Conservation (phyloP, 2,888 invertebrate species). For the Nudaria mundana region DNA sequence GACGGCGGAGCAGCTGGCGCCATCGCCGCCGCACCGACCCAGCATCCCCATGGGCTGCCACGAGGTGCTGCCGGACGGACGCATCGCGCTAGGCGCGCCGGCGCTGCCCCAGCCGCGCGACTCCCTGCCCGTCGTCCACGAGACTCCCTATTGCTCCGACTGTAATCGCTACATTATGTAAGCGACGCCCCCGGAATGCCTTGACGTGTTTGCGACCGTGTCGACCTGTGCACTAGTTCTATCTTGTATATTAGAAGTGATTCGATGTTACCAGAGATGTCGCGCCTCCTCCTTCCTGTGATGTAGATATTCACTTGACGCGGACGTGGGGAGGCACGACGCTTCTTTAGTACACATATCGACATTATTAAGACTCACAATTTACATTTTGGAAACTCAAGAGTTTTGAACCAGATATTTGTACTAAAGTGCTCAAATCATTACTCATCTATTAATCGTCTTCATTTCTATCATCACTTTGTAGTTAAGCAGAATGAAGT, state of each 20-base stretch:
- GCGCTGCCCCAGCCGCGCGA: conserved; percentile 46
- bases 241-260: conserved; percentile 52
- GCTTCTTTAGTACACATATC: conserved; percentile 36
- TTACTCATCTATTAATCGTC: conserved; percentile 45
- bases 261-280: conserved; percentile 46
- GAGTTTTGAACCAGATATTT: conserved; percentile 37
- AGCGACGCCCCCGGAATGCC: conserved; percentile 81
- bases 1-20: conserved; percentile 55
- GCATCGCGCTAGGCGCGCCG: conserved; percentile 69
- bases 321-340: conserved; percentile 37
- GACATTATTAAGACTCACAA: too few relatives aligned
- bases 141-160: conserved; percentile 87
- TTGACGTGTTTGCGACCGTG: conserved; percentile 79
- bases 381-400: too few relatives aligned
- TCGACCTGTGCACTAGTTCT: conserved; percentile 72
- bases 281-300: conserved; percentile 38
- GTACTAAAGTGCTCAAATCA: conserved; percentile 37
- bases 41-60: conserved; percentile 80
- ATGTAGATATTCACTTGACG: too few relatives aligned
- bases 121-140: conserved; percentile 72
- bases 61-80: conserved; percentile 75
- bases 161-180: conserved; percentile 95
- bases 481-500: conserved; percentile 49
- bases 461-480: conserved; percentile 42
- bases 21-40: conserved; percentile 65